A percentile compares a stretch with the other conserved stretches of the same genome.
Evolutionary conservation across 37 sponge, comb jelly and placozoan species (phyloP).

Genomic region (Crambe crambe): DNA sequence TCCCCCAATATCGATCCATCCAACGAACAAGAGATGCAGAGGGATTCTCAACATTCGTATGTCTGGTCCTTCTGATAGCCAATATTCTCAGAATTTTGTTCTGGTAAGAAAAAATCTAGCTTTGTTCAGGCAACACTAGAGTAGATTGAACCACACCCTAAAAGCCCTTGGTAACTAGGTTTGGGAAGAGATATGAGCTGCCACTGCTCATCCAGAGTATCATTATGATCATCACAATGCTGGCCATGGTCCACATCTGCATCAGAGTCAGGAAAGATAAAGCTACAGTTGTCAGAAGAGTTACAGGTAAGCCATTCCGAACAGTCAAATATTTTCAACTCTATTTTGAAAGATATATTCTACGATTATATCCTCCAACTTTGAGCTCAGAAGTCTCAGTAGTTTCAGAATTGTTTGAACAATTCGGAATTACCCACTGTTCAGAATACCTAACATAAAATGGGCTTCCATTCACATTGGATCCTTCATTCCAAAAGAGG

Average conservation of each 20-base stretch:
- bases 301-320: slow-evolving; percentile 25
- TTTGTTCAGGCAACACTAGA: too few relatives aligned
- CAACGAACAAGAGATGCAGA: slow-evolving; percentile 61
- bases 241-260: slow-evolving; percentile 83
- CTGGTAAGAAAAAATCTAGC: slow-evolving; percentile 63
- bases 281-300: slow-evolving; percentile 24
- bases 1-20: slow-evolving; percentile 91
- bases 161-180: too few relatives aligned
- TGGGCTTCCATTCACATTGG: too few relatives aligned
- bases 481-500: too few relatives aligned
- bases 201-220: slow-evolving; percentile 91
- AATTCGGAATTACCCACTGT: too few relatives aligned
- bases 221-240: slow-evolving; percentile 85
- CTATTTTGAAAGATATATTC: background rate
- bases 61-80: slow-evolving; percentile 87
- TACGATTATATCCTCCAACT: background rate
- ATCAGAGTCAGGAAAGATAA: slow-evolving; percentile 43
- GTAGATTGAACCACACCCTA: too few relatives aligned
- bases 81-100: slow-evolving; percentile 92
- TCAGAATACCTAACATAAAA: too few relatives aligned
- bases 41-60: slow-evolving; percentile 93
- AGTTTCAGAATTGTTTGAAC: too few relatives aligned
- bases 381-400: too few relatives aligned
- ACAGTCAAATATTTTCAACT: background rate
- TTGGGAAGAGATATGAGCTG: slow-evolving; percentile 84